Conservation (phyloP, 2,888 invertebrate genomes). For the Euplexia lucipara region DNA sequence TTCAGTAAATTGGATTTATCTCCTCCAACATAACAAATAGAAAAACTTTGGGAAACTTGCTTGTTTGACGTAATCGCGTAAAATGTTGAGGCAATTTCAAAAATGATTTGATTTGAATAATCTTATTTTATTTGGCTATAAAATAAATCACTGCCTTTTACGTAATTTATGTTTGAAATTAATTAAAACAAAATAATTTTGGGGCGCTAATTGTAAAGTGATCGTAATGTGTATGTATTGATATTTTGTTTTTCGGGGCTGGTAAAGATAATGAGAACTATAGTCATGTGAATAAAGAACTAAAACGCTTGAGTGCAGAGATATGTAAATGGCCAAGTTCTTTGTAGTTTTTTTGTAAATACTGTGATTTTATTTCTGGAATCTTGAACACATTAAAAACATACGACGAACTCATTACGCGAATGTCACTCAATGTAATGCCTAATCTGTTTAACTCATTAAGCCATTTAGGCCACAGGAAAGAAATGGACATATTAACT, state of each 20-base stretch:
- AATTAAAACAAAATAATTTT: slow-evolving; percentile 1
- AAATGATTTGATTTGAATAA: slow-evolving; percentile 38
- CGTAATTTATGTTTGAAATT: slow-evolving; percentile 2
- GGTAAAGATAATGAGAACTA: not conserved
- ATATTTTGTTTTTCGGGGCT: too few relatives aligned
- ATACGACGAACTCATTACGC: too few relatives aligned
- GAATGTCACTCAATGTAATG: too few relatives aligned
- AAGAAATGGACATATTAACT: too few relatives aligned
- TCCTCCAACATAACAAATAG: slow-evolving; percentile 46
- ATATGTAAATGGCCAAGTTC: too few relatives aligned
- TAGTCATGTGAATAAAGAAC: not conserved
- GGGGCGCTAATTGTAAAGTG: not conserved
- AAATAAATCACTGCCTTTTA: slow-evolving; percentile 9
- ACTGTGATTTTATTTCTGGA: too few relatives aligned
- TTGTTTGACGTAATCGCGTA: slow-evolving; percentile 46
- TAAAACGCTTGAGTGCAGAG: not conserved
- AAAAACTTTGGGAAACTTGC: slow-evolving; percentile 49
- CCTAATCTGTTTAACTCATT: too few relatives aligned
- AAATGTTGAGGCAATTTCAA: slow-evolving; percentile 41
- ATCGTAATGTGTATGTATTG: too few relatives aligned
- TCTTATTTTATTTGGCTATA: slow-evolving; percentile 25
- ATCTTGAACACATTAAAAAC: too few relatives aligned
- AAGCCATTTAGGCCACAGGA: too few relatives aligned
- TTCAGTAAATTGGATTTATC: slow-evolving; percentile 54
- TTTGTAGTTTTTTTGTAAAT: too few relatives aligned